phyloP scores from a whole-genome alignment of 2,888 invertebrate genomes.

The Lasioglossum lativentre region DNA sequence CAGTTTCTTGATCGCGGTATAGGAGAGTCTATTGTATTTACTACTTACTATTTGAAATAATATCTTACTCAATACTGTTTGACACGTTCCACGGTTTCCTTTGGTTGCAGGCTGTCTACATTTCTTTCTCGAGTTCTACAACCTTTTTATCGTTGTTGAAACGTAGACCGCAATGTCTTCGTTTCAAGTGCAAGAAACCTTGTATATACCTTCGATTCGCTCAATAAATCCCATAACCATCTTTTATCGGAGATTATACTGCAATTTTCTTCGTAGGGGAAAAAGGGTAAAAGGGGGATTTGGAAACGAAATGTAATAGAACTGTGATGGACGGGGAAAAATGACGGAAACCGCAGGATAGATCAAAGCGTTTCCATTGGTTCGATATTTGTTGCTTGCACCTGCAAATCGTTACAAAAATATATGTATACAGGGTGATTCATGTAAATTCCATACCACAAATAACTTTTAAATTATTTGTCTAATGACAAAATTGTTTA shows the following conservation, averaged over 20 bases:
- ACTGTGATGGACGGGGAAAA: not conserved
- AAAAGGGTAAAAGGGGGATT: not conserved
- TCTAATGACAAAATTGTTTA: too few relatives aligned
- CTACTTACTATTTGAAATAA: not conserved
- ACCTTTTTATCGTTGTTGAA: slow-evolving; percentile 22
- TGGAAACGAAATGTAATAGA: slow-evolving; percentile 1
- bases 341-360: not conserved
- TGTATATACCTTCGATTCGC: slow-evolving; percentile 43
- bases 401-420: not conserved
- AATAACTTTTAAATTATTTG: too few relatives aligned
- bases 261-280: not conserved
- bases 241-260: slow-evolving; percentile 38
- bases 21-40: too few relatives aligned
- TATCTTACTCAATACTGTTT: not conserved
- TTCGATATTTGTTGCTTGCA: slow-evolving; percentile 1
- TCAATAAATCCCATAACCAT: slow-evolving; percentile 52
- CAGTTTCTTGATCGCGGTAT: too few relatives aligned
- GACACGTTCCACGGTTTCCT: not conserved
- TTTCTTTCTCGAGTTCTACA: slow-evolving; percentile 11
- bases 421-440: not conserved
- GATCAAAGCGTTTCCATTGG: not conserved
- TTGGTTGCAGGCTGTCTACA: not conserved
- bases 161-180: slow-evolving; percentile 22
- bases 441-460: too few relatives aligned
- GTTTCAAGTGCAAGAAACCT: slow-evolving; percentile 31